Conservation (phyloP, 2,797 vertebrate species). For the Rhyacichthys aspro region DNA sequence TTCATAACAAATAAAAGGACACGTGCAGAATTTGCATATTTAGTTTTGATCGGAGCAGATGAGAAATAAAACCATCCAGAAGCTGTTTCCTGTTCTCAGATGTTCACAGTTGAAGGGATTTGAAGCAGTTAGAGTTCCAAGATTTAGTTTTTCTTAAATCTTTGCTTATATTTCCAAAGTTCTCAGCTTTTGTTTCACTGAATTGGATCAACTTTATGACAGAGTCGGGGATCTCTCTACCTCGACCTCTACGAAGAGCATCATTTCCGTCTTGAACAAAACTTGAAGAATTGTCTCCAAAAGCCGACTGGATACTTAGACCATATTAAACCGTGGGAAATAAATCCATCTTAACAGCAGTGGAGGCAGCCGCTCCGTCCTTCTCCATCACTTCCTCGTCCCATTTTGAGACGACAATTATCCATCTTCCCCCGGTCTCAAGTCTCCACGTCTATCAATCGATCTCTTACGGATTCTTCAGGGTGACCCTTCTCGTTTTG, state of each 20-base stretch:
- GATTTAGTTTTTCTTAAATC: neutral
- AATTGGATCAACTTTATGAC: neutral
- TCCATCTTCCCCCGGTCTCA: slow-evolving; percentile 38
- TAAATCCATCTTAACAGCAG: slow-evolving; percentile 20
- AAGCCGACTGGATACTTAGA: slow-evolving; percentile 38
- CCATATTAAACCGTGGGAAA: slow-evolving; percentile 1
- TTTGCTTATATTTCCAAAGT: slow-evolving; percentile 23
- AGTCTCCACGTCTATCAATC: slow-evolving; percentile 28
- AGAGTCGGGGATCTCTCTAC: slow-evolving; percentile 1
- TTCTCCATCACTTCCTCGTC: slow-evolving; percentile 11
- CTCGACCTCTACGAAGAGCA: slow-evolving; percentile 22
- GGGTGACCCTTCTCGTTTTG: slow-evolving; percentile 43
- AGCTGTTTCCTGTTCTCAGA: no score
- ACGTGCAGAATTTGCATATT: no score
- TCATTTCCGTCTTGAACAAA: slow-evolving; percentile 36
- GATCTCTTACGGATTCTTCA: slow-evolving; percentile 34
- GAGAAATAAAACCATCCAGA: no score
- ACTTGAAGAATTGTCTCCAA: slow-evolving; percentile 23
- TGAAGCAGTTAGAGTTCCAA: no score
- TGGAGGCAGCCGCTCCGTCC: neutral
- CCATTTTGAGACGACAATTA: neutral
- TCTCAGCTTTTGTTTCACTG: neutral
- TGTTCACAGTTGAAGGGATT: no score
- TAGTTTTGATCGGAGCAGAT: no score
- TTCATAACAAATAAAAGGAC: no score